Base-by-base conservation (phyloP, 2,888 invertebrate genomes). In the Acronicta leporina region DNA sequence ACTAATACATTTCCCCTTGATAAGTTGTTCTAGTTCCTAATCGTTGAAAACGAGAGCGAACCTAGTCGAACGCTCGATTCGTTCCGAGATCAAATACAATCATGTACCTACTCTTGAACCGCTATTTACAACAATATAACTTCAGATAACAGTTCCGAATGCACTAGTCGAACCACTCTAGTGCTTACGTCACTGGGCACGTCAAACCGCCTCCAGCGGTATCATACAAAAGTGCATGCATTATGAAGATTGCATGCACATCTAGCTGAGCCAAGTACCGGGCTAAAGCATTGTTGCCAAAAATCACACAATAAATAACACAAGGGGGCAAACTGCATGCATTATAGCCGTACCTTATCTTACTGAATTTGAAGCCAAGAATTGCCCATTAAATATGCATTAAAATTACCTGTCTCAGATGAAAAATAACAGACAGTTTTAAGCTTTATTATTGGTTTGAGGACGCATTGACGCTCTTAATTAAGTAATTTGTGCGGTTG, bases 331-430 rank as follows among this genome's bases (percentile, higher is more conserved):
- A 90, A 92, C 93, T 92, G 93, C 88, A 92, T 94, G 92, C 93
- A 93, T 94, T 94, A 94, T 92, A 88, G 87, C 87, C 86, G 85
- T 89, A 92, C 93, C 94, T 93, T 94, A 94, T 94, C 94, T 91
- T 92, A 89, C 91, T 87, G 92, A 89, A 92, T 94, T 94, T 94
- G 92, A 94, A 94, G 94, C 94, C 94, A 94, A 94, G 92, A 93
- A 90, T 90, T 87, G 91, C 88, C 93, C 94, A 93, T 94, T 94
- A 94, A 92, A 92, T 94, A 94, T 94, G 92, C 94, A 94, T 94
- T 94, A 94, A 94, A 94, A 94, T 94, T 94, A 94, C 94, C 94
- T 94, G 93, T 85, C 88, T 79, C 75, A 85, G 85, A 90, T 91
- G 87, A 92, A 90, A 91, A 92, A 91, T 90, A 87, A 84, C 84